Evolutionary conservation across 1,140 invertebrate genomes (phyloP).

Genomic region (Anagrus nilaparvatae): DNA sequence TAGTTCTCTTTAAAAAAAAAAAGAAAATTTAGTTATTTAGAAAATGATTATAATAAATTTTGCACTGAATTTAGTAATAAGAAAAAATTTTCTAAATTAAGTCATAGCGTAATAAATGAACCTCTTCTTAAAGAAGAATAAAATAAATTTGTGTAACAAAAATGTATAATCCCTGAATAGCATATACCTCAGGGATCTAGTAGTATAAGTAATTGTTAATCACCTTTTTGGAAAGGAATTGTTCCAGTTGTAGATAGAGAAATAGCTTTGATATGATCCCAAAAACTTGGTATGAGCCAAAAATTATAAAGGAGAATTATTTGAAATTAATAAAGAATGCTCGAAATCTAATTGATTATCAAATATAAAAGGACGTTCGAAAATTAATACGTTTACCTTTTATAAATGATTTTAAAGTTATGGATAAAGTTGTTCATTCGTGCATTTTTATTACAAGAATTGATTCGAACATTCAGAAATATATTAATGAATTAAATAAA

Average conservation of each 20-base stretch:
- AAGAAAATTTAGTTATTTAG: neutral
- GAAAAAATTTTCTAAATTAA: neutral
- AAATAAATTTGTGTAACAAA: neutral
- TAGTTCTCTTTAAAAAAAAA: no score
- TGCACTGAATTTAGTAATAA: neutral
- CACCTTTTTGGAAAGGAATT: conserved; percentile 12
- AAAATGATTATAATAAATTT: conserved; percentile 2
- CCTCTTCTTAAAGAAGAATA: conserved; percentile 5
- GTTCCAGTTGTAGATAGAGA: conserved; percentile 7
- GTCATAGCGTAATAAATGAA: conserved; percentile 3
- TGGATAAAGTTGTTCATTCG: conserved; percentile 3
- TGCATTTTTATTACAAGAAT: neutral
- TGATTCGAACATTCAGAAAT: neutral
- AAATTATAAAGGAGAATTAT: no score
- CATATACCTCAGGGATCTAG: conserved; percentile 12
- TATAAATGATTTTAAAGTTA: conserved; percentile 1
- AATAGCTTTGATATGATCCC: conserved; percentile 8
- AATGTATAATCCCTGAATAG: conserved; percentile 12
- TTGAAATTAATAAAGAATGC: conserved; percentile 8
- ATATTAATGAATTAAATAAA: conserved; percentile 5
- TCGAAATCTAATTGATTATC: neutral
- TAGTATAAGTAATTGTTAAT: no score
- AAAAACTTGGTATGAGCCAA: conserved; percentile 8
- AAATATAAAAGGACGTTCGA: neutral
- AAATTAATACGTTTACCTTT: neutral